These are phyloP conservation scores for Cyclophora albipunctata DNA, from an alignment of 2,888 invertebrate genomes.

Conservation along the genomic window DNA sequence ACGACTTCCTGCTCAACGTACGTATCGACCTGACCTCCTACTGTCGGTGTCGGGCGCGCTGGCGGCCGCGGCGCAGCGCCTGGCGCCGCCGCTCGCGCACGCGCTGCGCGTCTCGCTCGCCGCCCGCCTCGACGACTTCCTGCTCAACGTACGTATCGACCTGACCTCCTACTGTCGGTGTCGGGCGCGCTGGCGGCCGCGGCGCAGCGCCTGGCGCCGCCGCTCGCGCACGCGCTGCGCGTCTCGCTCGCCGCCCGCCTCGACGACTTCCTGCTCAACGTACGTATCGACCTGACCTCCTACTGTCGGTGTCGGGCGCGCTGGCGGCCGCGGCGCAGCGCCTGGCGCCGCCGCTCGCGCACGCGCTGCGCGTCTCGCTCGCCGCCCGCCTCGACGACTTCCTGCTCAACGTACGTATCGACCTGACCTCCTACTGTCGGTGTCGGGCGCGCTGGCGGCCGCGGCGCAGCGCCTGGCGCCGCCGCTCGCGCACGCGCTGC, in stretches of 20 bases:
- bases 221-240: conserved; percentile 78
- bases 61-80: conserved; percentile 81
- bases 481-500: conserved; percentile 80
- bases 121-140: conserved; percentile 79
- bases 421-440: too few relatives aligned
- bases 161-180: too few relatives aligned
- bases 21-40: not conserved
- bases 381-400: conserved; percentile 83
- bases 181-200: conserved; percentile 72
- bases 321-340: conserved; percentile 82
- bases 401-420: conserved; percentile 63
- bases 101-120: conserved; percentile 84
- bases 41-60: conserved; percentile 35
- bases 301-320: too few relatives aligned
- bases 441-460: conserved; percentile 69
- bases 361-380: conserved; percentile 81
- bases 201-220: conserved; percentile 83
- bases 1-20: conserved; percentile 77
- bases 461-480: conserved; percentile 80
- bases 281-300: conserved; percentile 7
- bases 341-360: conserved; percentile 80
- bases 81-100: conserved; percentile 79
- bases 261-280: conserved; percentile 79
- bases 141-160: conserved; percentile 60
- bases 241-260: conserved; percentile 83